A percentile compares a stretch with the other conserved stretches of the same genome.
Evolutionary conservation across 1,140 invertebrate genomes (phyloP).

Genomic region (Tetramorium parvispinum): DNA sequence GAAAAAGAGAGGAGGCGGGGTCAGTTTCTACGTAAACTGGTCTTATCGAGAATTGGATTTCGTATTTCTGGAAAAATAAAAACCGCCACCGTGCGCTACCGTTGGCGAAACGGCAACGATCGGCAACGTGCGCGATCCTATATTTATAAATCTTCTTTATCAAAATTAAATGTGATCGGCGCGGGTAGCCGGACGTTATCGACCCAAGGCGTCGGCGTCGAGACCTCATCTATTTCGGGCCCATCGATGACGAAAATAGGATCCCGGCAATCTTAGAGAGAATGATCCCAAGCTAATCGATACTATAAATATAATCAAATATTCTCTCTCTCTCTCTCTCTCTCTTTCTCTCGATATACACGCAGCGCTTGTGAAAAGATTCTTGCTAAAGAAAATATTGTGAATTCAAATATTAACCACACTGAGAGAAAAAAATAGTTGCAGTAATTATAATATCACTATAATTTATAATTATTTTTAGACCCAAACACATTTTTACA

Average conservation of each 20-base stretch:
- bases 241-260: background rate
- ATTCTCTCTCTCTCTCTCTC: background rate
- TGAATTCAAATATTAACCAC: background rate
- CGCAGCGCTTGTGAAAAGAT: background rate
- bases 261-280: background rate
- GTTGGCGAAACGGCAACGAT: constrained; percentile 45
- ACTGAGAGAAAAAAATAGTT: too few relatives aligned
- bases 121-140: constrained; percentile 20
- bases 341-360: background rate
- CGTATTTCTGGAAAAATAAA: constrained; percentile 66
- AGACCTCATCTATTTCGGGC: constrained; percentile 3
- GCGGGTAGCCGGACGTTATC: background rate
- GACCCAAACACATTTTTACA: too few relatives aligned
- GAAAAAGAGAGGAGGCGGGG: background rate
- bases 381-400: background rate
- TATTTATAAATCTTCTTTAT: constrained; percentile 79
- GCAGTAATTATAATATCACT: too few relatives aligned
- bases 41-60: constrained; percentile 69
- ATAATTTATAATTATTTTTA: too few relatives aligned
- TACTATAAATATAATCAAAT: background rate
- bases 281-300: background rate
- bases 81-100: background rate
- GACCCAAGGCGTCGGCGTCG: background rate
- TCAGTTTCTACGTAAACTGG: constrained; percentile 35
- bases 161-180: constrained; percentile 75